Evolutionary conservation across 2,888 invertebrate species (phyloP), one percentile per base, ranked within the genome.

Genomic region (Sympetrum striolatum): DNA sequence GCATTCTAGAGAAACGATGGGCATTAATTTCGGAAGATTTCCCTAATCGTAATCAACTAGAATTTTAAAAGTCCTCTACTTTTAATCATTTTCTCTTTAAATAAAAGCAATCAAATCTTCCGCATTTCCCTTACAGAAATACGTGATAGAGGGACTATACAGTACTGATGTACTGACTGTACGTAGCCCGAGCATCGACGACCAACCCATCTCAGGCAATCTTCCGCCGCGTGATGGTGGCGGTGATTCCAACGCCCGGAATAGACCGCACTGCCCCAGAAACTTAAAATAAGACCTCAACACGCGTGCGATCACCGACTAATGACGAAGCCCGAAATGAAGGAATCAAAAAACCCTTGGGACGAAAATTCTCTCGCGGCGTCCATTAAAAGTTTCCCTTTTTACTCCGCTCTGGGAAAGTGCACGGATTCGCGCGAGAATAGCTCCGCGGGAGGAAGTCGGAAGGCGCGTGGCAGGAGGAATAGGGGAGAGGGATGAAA

Each of bases 391-490:
- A 25, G 60, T 22, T 35, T 22, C 53, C 25, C 81, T 35, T 31
- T 44, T 53, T 81, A n/a, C 18, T 39, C 60, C 58, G 60, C 37
- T n/a, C 64, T 12, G 37, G 39, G 80, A 44, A 79, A 44, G 39
- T 48, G 35, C 86, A 39, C 58, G 60, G n/a, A n/a, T 22, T 37
- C 37, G 22, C 60, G 39, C 80, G 80, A 80, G 80, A 80, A 80
- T 80, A 80, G 80, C 39, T 44, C n/a, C 80, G 80, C 80, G 80
- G 80, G 37, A 80, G 80, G 80, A 80, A 80, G n/a, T 80, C 44
- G 37, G 37, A 37, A 80, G 80, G 39, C 80, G 80, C 80, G 80
- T 80, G 80, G 35, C 80, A 37, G 44, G 15, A 37, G 73, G 80
- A 35, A 1, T 22, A 35, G 35, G 35, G 79, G 14, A 35, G 1